A percentile compares a stretch with the other conserved stretches of the same genome.
phyloP scores from a whole-genome alignment of 2,113 vertebrate species.

The Gnathonemus echidnorhynchus region DNA sequence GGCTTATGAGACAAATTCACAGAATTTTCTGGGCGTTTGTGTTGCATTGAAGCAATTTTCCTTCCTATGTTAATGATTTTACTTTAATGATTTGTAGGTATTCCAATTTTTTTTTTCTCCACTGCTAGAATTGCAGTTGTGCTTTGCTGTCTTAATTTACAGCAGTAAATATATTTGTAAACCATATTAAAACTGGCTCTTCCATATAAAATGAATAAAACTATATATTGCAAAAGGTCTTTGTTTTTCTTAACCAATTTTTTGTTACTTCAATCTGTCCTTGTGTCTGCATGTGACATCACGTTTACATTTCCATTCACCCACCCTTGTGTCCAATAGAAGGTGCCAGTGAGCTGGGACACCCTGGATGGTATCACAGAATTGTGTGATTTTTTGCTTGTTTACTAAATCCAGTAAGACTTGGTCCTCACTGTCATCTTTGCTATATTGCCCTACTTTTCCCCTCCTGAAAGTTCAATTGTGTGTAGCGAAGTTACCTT shows the following conservation, averaged over 20 bases:
- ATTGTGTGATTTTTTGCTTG: background rate
- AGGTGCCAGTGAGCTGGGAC: background rate
- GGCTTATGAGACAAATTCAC: background rate
- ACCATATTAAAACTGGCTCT: background rate
- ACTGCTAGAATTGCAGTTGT: background rate
- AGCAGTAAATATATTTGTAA: background rate
- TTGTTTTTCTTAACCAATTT: background rate
- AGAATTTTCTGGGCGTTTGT: background rate
- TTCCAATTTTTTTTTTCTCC: background rate
- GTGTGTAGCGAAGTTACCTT: background rate
- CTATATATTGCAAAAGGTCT: background rate
- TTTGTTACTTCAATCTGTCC: background rate
- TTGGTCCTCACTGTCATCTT: background rate
- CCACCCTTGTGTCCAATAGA: background rate
- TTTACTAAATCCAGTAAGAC: background rate
- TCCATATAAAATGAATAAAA: constrained; percentile 4
- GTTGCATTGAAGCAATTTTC: background rate
- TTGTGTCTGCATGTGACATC: background rate
- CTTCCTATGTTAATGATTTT: background rate
- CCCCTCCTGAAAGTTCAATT: background rate
- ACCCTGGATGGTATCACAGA: background rate
- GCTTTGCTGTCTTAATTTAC: background rate
- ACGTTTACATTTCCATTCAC: background rate
- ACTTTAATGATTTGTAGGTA: background rate
- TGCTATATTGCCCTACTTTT: background rate